Percentiles rank a stretch among this genome's conserved stretches.
These are phyloP conservation scores for Corapipo altera DNA, from an alignment of 2,113 vertebrate species.

Conservation along the genomic window DNA sequence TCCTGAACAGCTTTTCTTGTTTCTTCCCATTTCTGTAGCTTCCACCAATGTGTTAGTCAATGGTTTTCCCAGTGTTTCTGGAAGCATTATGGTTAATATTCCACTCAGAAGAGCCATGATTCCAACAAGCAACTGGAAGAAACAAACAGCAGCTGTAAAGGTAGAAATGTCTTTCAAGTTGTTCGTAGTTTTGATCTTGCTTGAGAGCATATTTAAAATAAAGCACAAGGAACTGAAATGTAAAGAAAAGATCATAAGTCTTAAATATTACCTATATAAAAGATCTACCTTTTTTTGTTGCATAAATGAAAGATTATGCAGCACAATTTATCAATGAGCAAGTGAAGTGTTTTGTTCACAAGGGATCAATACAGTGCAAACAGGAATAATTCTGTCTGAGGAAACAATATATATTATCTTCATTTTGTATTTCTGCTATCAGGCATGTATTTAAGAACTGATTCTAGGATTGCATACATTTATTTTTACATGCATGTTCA, in stretches of 20 bases:
- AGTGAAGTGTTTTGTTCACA: not conserved
- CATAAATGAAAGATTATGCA: not conserved
- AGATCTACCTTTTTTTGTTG: not conserved
- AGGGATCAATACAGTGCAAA: not conserved
- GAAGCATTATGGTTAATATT: slow-evolving; percentile 82
- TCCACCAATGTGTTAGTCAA: slow-evolving; percentile 85
- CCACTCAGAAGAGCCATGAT: slow-evolving; percentile 86
- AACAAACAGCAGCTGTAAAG: slow-evolving; percentile 43
- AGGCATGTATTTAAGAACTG: not conserved
- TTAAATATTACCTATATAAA: not conserved
- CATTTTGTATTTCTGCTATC: not conserved
- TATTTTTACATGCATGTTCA: not conserved
- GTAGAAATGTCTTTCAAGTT: not conserved
- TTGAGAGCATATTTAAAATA: not conserved
- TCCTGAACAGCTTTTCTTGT: slow-evolving; percentile 37
- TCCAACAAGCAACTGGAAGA: slow-evolving; percentile 84
- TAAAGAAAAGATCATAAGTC: not conserved
- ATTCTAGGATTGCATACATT: not conserved
- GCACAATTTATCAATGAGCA: not conserved
- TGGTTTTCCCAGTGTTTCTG: slow-evolving; percentile 87
- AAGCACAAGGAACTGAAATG: not conserved
- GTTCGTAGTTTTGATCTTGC: not conserved
- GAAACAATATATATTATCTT: not conserved
- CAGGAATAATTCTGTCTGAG: not conserved
- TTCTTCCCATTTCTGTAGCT: slow-evolving; percentile 73